Evolutionary conservation across 2,113 vertebrate species (phyloP), one percentile per base, ranked within the genome.

Genomic region (Odontesthes bonariensis): DNA sequence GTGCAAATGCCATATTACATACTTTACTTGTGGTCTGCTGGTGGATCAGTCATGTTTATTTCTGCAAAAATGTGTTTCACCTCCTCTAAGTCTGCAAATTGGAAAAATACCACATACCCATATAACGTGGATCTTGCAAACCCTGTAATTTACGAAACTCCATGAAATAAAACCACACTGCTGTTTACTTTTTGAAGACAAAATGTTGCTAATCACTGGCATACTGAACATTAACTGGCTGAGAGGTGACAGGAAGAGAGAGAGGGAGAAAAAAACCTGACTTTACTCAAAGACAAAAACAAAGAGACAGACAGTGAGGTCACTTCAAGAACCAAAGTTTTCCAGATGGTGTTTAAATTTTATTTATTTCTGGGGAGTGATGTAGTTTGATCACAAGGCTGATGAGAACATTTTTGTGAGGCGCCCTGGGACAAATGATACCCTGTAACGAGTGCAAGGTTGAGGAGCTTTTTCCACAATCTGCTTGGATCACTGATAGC

Each of bases 391-490:
- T 80, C 56, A 63, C 79, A 86, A 44, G 75, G 75, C 75, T 73
- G 64, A 81, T 85, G 68, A 77, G 69, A 83, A 80, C 76, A 80
- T 80, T 83, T 89, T 76, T 72, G 70, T 63, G 72, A 77, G 72
- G 74, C 47, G 58, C 87, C 77, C 73, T n/a, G 75, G 84, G 90
- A 92, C 77, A 86, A 88, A 92, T 88, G 56, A 90, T 91, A 58
- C 19, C 52, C 77, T 54, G 61, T 80, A 74, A 81, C 62, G 71
- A 85, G 61, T 59, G 61, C 72, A 65, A 82, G 88, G 85, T 90
- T 91, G 88, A 90, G 87, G 79, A 83, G 71, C 49, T 60, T 71
- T 83, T 91, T 86, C 76, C 57, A 32, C 65, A 81, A 86, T 82
- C 83, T 89, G 81, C 67, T 89, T 66, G 53, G 67, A 89, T 86